Conservation (phyloP, 1,140 invertebrate species). For the Bombus superbus region DNA sequence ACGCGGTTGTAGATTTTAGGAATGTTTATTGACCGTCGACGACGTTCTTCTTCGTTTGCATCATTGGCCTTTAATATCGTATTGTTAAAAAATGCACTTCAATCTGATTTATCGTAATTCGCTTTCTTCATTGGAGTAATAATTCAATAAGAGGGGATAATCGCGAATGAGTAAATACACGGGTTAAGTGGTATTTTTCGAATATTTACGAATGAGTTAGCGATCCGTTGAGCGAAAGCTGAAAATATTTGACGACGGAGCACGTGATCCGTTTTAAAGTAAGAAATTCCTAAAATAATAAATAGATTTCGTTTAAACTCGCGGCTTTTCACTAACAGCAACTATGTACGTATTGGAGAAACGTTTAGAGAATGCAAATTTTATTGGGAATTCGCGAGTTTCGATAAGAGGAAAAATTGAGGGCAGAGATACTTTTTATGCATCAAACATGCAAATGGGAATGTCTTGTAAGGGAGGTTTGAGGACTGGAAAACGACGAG, state of each 20-base stretch:
- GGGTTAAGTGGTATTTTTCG: no score
- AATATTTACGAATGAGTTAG: no score
- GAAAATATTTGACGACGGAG: no score
- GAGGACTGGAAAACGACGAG: background rate
- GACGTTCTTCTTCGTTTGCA: background rate
- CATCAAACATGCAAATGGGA: background rate
- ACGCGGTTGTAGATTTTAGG: background rate
- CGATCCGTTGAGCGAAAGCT: no score
- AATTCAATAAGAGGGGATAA: no score
- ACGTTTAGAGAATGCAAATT: background rate
- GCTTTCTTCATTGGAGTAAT: no score
- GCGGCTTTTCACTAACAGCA: no score
- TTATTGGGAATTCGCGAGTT: background rate
- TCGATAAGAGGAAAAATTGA: background rate
- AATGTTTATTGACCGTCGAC: background rate
- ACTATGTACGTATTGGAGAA: no score
- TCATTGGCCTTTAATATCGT: background rate
- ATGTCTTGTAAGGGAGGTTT: background rate
- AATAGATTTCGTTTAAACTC: background rate
- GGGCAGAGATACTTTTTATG: background rate
- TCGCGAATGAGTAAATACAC: no score
- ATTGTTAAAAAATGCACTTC: background rate
- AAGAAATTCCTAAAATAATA: background rate
- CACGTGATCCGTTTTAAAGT: no score
- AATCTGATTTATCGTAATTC: background rate